phyloP scores from a whole-genome alignment of 1,140 invertebrate species.

The Hylyphantes graminicola region DNA sequence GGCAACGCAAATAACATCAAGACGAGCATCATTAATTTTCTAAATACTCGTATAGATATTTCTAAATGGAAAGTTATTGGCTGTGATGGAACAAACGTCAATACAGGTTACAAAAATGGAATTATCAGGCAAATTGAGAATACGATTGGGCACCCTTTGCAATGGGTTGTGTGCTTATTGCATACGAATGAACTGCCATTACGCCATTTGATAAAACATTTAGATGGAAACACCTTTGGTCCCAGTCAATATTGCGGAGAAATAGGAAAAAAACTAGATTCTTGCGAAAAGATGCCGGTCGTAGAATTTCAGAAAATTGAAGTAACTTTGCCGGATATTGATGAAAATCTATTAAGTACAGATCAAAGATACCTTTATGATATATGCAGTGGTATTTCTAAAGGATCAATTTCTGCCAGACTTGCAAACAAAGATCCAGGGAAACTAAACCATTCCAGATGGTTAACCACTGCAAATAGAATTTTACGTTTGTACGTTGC shows the following conservation, averaged over 20 bases:
- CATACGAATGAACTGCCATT: slow-evolving; percentile 7
- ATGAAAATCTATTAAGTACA: neutral
- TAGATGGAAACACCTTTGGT: neutral
- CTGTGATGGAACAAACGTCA: neutral
- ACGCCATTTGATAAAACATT: neutral
- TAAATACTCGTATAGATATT: neutral
- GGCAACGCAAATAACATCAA: neutral
- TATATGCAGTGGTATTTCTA: no score
- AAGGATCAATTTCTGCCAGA: no score
- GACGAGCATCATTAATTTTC: neutral
- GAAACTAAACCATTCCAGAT: no score
- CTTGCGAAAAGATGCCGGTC: slow-evolving; percentile 1
- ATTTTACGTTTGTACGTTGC: no score
- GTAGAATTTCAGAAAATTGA: slow-evolving; percentile 8
- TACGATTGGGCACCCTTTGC: neutral
- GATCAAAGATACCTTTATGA: no score
- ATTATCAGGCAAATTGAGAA: neutral
- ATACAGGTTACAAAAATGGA: slow-evolving; percentile 8
- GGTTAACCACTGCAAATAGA: no score
- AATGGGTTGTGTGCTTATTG: neutral
- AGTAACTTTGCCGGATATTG: slow-evolving; percentile 11
- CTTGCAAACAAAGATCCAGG: no score
- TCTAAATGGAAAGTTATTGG: neutral
- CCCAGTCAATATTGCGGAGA: neutral
- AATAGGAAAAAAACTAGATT: neutral